Evolutionary conservation across 1,140 invertebrate species (phyloP).

Genomic region (Bombus superbus): DNA sequence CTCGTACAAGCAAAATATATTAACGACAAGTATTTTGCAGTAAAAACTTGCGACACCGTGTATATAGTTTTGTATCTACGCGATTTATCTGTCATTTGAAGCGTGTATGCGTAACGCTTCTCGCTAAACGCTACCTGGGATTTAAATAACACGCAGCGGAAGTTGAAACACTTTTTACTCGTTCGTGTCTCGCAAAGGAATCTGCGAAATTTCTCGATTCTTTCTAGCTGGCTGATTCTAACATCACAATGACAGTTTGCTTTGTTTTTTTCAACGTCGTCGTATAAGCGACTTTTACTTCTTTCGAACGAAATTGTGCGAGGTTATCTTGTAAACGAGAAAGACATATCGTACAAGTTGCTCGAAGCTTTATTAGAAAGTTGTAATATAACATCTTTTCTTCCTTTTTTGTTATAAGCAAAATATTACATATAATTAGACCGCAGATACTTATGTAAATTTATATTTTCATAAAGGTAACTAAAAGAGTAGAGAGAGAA

Average conservation of each 20-base stretch:
- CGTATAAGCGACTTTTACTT: too few relatives aligned
- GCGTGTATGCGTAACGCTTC: neutral
- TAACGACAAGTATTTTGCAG: neutral
- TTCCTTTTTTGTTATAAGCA: too few relatives aligned
- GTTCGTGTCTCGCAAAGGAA: neutral
- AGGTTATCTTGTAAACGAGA: too few relatives aligned
- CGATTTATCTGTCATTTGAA: neutral
- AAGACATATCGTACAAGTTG: too few relatives aligned
- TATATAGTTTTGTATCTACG: neutral
- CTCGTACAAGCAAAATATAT: neutral
- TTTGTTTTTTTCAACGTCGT: too few relatives aligned
- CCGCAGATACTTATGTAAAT: too few relatives aligned
- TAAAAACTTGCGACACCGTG: neutral
- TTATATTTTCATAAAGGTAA: too few relatives aligned
- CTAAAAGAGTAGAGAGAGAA: too few relatives aligned
- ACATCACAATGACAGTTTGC: neutral
- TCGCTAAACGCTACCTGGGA: neutral
- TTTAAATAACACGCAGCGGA: slow-evolving; percentile 5
- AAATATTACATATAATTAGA: too few relatives aligned
- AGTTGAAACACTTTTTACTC: neutral
- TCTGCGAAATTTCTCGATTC: neutral
- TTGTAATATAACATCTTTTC: too few relatives aligned
- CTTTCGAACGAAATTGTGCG: too few relatives aligned
- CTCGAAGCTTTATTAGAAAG: too few relatives aligned
- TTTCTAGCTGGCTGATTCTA: neutral